Base-by-base conservation (phyloP, 2,888 invertebrate species). In the Brenthis ino region DNA sequence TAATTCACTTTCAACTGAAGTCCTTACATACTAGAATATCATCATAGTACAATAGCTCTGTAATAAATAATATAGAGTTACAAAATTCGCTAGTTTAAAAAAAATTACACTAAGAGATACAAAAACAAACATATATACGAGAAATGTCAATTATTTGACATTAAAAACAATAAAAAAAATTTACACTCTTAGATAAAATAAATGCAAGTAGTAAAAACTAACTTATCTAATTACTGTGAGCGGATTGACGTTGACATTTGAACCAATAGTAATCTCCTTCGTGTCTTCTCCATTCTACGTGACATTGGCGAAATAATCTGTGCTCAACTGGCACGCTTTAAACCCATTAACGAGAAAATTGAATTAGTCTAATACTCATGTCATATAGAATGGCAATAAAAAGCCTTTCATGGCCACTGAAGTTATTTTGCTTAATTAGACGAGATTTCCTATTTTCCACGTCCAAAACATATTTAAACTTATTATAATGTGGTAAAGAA, bases 1-100 rank as follows among this genome's bases (percentile, higher is more conserved):
- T 88, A 87, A 74, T 84, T 85, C 80, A 79, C 79, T 82, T 82
- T 83, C 77, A 84, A 84, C 83, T 80, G 82, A 83, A 80, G 69
- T 71, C 57, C 75, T 74, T 75, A 77, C 68, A 71, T 66, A 73
- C 73, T 73, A 74, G 76, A 77, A 74, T 77, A 75, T 75, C 75
- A 60, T 67, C 57, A 63, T 69, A 70, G 61, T 70, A 70, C 69
- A 69, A 72, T 67, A 72, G 69, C 67, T 74, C 64, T 72, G 72
- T 74, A 71, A 76, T 71, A 74, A 76, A 74, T 72, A 73, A 74
- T 67, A 70, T 65, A 69, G 48, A 57, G 57, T 64, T 70, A 73
- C 64, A 71, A 73, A 68, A 58, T 63, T 58, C 47, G 24, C 28
- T 66, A 43, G 37, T 43, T 28, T 28, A 16, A 33, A 54, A 60